Base-by-base conservation (phyloP, 2,113 vertebrate species). In the Ameiurus melas region DNA sequence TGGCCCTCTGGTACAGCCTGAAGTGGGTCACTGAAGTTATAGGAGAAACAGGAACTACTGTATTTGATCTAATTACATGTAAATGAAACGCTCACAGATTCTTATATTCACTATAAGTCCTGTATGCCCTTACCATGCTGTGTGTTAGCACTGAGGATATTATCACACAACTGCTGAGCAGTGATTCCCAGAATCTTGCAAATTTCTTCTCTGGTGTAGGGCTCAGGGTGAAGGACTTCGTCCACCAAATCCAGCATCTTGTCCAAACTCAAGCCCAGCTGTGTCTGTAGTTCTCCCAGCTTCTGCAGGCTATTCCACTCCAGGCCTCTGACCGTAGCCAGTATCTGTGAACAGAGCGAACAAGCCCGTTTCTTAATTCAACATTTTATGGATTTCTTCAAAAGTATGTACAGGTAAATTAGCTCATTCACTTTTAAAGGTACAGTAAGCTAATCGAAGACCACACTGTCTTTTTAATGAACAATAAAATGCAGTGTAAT, bases 1-100 rank as follows among this genome's bases (percentile, higher is more conserved):
- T 97, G 64, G 98, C 97, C 87, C 98, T 96, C 93, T 98, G 97
- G 95, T 98, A 93, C 73, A 98, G 93, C 94, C 95, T 98, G 90
- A 99, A 99, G 90, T 93, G 91, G 0, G 92, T 94, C 90, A 96
- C 98, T 99, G 91, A 33, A 87, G 88, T 14, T 43, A 77, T 51
- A 68, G 66, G 25, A 33, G 27, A 47, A 58, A 70, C 43, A 85
- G 20, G 43, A 25, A n/a, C 57, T 19, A 22, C 36, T 30, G 71
- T 30, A 58, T 62, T 68, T 80, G 19, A 43, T 39, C 19, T 1
- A 68, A 70, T 27, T 17, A 62, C 30, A 17, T 53, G 43, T 2
- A 39, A 53, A 70, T 30, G n/a, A n/a, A 70, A 20, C 33, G 14
- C 9, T 87, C 30, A 47, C 16, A 47, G 75, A 62, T 20, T 58